Evolutionary conservation across 2,888 invertebrate genomes (phyloP), one percentile per base, ranked within the genome.

Genomic region (Drosophila phalerata): DNA sequence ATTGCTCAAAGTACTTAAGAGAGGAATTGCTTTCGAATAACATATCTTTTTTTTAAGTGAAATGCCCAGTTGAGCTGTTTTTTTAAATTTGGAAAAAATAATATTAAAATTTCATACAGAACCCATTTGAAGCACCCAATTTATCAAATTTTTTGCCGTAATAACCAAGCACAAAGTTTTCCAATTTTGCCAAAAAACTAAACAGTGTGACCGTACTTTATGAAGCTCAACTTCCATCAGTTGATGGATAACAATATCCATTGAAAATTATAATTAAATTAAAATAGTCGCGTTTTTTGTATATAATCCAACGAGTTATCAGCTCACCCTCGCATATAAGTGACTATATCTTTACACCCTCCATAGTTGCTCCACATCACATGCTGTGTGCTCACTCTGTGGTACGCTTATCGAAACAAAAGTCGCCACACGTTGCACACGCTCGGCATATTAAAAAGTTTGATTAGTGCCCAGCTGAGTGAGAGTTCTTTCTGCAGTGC

Each of bases 381-480:
- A n/a, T 56, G 42, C 48, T 63, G 62, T 66, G 67, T 69, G 9
- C 37, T 37, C n/a, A n/a, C 9, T 37, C 6, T 37, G n/a, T 37
- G n/a, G 37, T 6, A n/a, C 37, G 6, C 6, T 63, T 70, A 71
- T 75, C 77, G 69, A 71, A 81, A 83, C 83, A 85, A 83, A 81
- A 81, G 83, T 85, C 83, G 77, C 80, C 83, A 66, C 84, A 85
- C 81, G 76, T 81, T 85, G 77, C 83, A 64, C 63, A 43, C 55
- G 83, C 75, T 68, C 48, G 79, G 79, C 81, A 84, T 84, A 84
- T 84, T 83, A 85, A 84, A 83, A 85, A 85, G 76, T 85, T 85
- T 85, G 85, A 85, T 85, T 85, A 85, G 84, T 84, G 78, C 73
- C 76, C 79, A 79, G 79, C 66, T 68, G 70, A 71, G 69, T 68